These are phyloP conservation scores for Caiman crocodilus DNA, from an alignment of 2,797 vertebrate genomes.

Conservation along the genomic window DNA sequence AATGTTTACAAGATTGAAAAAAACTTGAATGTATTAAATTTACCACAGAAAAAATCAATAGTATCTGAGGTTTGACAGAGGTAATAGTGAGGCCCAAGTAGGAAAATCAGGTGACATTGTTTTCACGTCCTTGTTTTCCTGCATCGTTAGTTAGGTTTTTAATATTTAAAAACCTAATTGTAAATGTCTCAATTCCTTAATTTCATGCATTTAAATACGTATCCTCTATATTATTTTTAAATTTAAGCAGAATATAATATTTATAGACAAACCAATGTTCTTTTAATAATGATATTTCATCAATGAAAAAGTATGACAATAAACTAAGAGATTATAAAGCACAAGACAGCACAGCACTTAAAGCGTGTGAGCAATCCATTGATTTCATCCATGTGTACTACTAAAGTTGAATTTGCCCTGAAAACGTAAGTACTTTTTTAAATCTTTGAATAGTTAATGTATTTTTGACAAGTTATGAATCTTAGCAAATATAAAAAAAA, in stretches of 20 bases:
- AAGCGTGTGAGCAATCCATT: not conserved
- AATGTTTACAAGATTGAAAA: not conserved
- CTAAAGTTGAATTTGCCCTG: not conserved
- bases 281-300: not conserved
- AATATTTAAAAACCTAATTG: not conserved
- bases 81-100: not conserved
- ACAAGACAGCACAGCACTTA: too few species aligned
- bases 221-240: not conserved
- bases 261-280: not conserved
- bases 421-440: not conserved
- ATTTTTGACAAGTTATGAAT: not conserved
- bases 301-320: not conserved
- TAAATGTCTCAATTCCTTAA: not conserved
- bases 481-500: not conserved
- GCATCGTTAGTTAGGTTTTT: not conserved
- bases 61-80: not conserved
- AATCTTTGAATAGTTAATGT: not conserved
- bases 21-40: not conserved
- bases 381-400: too few species aligned
- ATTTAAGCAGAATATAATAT: not conserved
- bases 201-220: not conserved
- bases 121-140: not conserved
- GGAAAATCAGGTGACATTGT: not conserved
- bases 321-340: too few species aligned
- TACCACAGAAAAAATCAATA: not conserved